Evolutionary conservation across 2,888 invertebrate species (phyloP), one percentile per base, ranked within the genome.

Genomic region (Neoitamus cyanurus): DNA sequence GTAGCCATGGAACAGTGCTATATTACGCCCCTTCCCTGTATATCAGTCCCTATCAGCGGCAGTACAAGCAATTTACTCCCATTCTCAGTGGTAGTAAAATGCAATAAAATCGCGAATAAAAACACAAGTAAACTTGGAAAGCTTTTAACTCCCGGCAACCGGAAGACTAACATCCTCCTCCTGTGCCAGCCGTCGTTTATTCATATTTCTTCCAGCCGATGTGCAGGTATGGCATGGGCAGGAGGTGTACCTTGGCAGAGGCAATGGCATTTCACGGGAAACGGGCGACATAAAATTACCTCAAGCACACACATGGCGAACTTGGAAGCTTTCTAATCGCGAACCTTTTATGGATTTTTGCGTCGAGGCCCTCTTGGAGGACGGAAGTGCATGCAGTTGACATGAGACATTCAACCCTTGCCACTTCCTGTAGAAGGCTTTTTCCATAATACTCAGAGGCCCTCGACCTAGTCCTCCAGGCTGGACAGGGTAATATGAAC

Each of bases 301-400:
- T 70, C 2, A 31, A 70, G 70, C 13, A 36, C 37, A 73, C 34
- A 36, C 73, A 73, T 73, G 36, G 36, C 73, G 73, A 73, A 73
- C 73, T 73, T 73, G 73, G 15, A 73, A 73, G 73, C 73, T 36
- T 37, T 73, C 73, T 73, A 73, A 36, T 36, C 37, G 73, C 37
- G 36, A 36, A 36, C 36, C 73, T 36, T 73, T 37, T 73, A 73
- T 73, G 73, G 73, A 73, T 73, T 73, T 72, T 36, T 70, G 30
- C 70, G 31, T 30, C 30, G 30, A 31, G 25, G 6, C 30, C n/a
- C 15, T 37, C 20, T 25, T 9, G 73, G 13, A 25, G 73, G 36
- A 73, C 37, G 73, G 73, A 73, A 73, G 37, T 73, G 34, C 34
- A 58, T 58, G 20, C 3, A 9, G 73, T 73, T 73, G 73, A 11